Percentiles rank a stretch among this genome's conserved stretches.
Evolutionary conservation across 1,140 invertebrate species (phyloP).

Genomic region (Agraylea sexmaculata): DNA sequence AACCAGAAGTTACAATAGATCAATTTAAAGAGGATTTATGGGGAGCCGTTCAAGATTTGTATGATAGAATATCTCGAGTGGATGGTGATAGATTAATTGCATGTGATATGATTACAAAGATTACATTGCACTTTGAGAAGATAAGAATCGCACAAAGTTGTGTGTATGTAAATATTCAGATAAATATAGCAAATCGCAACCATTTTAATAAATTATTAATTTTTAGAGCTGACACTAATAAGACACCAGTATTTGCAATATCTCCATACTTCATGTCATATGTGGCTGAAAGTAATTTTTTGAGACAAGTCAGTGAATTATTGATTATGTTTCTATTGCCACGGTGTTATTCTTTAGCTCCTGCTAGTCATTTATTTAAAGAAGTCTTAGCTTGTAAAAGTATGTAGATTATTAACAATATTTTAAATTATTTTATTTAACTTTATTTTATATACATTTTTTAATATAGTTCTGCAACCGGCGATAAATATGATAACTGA

Average conservation of each 20-base stretch:
- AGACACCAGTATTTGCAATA: conserved; percentile 57
- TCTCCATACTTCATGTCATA: conserved; percentile 61
- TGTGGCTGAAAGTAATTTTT: conserved; percentile 66
- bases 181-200: background rate
- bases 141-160: conserved; percentile 63
- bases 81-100: conserved; percentile 75
- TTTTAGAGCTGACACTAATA: conserved; percentile 44
- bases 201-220: conserved; percentile 16
- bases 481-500: conserved; percentile 74
- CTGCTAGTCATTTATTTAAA: conserved; percentile 63
- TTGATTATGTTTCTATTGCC: conserved; percentile 71
- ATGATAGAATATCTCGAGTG: conserved; percentile 57
- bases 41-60: conserved; percentile 63
- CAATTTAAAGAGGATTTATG: conserved; percentile 71
- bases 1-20: conserved; percentile 46
- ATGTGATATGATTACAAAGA: conserved; percentile 63
- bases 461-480: conserved; percentile 60
- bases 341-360: conserved; percentile 62
- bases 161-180: conserved; percentile 47
- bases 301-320: conserved; percentile 70
- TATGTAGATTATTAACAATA: conserved; percentile 29
- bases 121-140: conserved; percentile 76
- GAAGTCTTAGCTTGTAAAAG: conserved; percentile 77
- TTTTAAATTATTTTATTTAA: conserved; percentile 3
- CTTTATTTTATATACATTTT: conserved; percentile 11